Base-by-base conservation (phyloP, 2,888 invertebrate genomes). In the Perizoma affinitatum region DNA sequence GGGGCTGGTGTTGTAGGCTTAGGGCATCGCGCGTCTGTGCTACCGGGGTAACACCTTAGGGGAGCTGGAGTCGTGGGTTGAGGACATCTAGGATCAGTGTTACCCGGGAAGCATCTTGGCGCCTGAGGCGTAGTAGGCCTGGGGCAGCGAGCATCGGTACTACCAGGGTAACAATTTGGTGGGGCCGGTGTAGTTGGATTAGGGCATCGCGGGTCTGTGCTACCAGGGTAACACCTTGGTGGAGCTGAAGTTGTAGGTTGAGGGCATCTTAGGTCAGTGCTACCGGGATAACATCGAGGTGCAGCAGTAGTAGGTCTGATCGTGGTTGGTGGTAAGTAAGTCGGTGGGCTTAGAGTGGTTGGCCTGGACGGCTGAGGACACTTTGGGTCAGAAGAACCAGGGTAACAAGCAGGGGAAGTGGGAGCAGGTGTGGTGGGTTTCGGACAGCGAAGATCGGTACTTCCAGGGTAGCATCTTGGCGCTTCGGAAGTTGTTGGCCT, bases 101-200 rank as follows among this genome's bases (percentile, higher is more conserved):
- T 76, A 0, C 78, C 78, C 2, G 76, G 78, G 54, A 61, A 78
- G 52, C 74, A 76, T 51, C 66, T 68, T 5, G 71, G 72, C 3
- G 1, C 79, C 80, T 2, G 73, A 66, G 0, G 5, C 69, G 69
- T 71, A 0, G 79, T 73, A 36, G 77, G 74, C 69, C 68, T 71
- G 5, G 82, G 84, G 56, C 84, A 84, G n/a, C 78, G 66, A 0
- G 82, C 78, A 67, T 87, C 65, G 65, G 35, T 67, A n/a, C 79
- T 76, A 0, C 83, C 84, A 0, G 82, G 74, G 57, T 52, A 66
- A 57, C 73, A 72, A 0, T 8, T 70, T 1, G 74, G 65, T 4
- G 79, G 56, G 62, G 61, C 40, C 65, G 71, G 66, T 5, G 74
- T 72, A 1, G 72, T 76, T 4, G 80, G 70, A 43, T 57, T 56